phyloP scores from a whole-genome alignment of 2,113 vertebrate genomes.

The Lepus timidus region DNA sequence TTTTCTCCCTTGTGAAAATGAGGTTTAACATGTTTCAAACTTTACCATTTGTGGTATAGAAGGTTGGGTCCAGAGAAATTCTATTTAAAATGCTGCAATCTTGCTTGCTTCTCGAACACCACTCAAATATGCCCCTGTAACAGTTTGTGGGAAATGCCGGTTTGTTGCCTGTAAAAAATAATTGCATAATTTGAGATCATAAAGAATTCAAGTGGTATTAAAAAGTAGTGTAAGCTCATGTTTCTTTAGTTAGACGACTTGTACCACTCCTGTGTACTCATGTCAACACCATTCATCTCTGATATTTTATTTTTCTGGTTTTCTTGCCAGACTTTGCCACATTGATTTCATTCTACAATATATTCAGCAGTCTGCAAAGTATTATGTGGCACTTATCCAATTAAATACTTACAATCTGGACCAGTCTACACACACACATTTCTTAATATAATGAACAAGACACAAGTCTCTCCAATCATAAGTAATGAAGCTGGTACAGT shows the following conservation, averaged over 20 bases:
- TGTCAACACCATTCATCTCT: background rate
- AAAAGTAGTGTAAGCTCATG: background rate
- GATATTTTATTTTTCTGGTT: background rate
- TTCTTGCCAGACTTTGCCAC: background rate
- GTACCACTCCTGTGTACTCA: background rate
- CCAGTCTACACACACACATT: background rate
- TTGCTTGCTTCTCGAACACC: conserved; percentile 99
- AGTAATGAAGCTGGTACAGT: background rate
- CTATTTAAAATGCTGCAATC: conserved; percentile 93
- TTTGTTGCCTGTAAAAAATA: conserved; percentile 93
- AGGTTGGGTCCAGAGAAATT: conserved; percentile 39
- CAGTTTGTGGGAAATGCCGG: conserved; percentile 98
- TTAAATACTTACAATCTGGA: background rate
- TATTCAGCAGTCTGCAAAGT: background rate
- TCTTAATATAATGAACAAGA: background rate
- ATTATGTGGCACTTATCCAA: background rate
- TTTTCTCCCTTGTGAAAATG: background rate
- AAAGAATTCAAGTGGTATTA: background rate
- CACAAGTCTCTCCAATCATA: background rate
- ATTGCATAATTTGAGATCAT: background rate
- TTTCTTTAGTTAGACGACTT: background rate
- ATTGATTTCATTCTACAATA: background rate
- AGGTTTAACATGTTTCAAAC: conserved; percentile 60
- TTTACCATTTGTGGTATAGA: conserved; percentile 39
- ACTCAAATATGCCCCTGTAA: conserved; percentile 98